Evolutionary conservation across 2,888 invertebrate species (phyloP), one percentile per base, ranked within the genome.

Genomic region (Agrilus cyanescens): DNA sequence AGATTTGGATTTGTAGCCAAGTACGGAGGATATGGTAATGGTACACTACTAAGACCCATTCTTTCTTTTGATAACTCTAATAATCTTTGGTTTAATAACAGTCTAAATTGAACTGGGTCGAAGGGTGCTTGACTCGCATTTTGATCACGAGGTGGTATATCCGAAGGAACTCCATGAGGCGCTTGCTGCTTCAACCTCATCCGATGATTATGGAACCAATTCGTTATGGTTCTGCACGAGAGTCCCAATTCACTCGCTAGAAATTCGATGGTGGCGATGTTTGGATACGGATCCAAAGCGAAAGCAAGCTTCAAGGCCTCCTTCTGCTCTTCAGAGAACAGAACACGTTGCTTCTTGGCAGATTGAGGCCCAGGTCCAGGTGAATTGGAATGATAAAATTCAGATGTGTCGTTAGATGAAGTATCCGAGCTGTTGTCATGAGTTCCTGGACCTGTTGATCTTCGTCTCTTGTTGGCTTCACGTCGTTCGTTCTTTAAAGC

Each of bases 181-280:
- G 66, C 66, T 61, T 88, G 87, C 62, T 90, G 89, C 69, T 96
- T 96, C 61, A 94, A 78, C 49, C 98, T 78, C 93, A 98, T 98
- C 56, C 98, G 82, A 65, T 98, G 96, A 66, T 98, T 98, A 74
- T 98, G 97, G 75, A 98, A 98, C 98, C 98, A 98, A 69, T 98
- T 98, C 47, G 95, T 95, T 58, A 99, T 96, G 41, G 97, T 97
- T 53, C 97, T 77, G 39, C 94, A 85, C 5, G 93, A 89, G 32
- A 99, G 74, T 7, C 84, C 86, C 43, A 98, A 71, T 66, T 95
- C 94, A 25, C 80, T 78, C 25, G 96, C 94, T 45, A 98, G 74
- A 61, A 93, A 93, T 64, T 97, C 96, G 52, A 97, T 94, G 44
- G 94, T 93, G 16, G 88, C 86, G 59, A 94, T 87, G 65, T 91